Percentiles rank a stretch among this genome's conserved stretches.
These are phyloP conservation scores for Dendrocincla fuliginosa DNA, from an alignment of 2,797 vertebrate species.

Conservation along the genomic window DNA sequence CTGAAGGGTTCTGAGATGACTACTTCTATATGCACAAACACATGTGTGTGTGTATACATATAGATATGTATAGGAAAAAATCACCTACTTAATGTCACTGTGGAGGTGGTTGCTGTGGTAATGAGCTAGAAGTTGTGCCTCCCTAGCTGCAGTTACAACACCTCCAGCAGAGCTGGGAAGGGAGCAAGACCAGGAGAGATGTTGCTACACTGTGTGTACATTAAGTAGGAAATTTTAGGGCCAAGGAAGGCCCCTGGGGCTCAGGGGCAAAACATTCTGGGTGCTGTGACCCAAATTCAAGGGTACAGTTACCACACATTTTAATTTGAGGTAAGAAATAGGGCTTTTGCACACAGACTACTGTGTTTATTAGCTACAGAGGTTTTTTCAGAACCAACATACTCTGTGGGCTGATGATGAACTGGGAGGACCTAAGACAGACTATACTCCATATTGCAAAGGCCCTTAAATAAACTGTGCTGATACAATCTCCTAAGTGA, in stretches of 20 bases:
- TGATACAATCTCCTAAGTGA: not conserved
- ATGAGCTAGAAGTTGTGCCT: not conserved
- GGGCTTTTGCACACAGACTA: not conserved
- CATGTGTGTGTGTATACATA: not conserved
- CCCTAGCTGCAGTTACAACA: not conserved
- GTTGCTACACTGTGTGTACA: not conserved
- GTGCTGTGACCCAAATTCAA: not conserved
- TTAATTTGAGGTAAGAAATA: not conserved
- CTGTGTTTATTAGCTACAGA: not conserved
- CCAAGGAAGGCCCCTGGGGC: not conserved
- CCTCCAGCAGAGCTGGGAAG: not conserved
- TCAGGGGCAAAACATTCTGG: not conserved
- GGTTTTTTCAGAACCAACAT: not conserved
- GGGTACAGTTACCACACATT: not conserved
- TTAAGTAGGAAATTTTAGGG: not conserved
- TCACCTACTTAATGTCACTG: not conserved
- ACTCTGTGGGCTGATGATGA: not conserved
- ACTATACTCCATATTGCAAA: not conserved
- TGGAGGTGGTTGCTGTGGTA: not conserved
- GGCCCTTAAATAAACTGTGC: not conserved
- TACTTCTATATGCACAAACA: fast-evolving
- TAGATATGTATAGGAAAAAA: not conserved
- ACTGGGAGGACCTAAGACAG: not conserved
- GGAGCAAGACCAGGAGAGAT: not conserved
- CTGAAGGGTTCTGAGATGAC: not conserved